Conservation (phyloP, 2,797 vertebrate genomes). For the Australoheros facetus region DNA sequence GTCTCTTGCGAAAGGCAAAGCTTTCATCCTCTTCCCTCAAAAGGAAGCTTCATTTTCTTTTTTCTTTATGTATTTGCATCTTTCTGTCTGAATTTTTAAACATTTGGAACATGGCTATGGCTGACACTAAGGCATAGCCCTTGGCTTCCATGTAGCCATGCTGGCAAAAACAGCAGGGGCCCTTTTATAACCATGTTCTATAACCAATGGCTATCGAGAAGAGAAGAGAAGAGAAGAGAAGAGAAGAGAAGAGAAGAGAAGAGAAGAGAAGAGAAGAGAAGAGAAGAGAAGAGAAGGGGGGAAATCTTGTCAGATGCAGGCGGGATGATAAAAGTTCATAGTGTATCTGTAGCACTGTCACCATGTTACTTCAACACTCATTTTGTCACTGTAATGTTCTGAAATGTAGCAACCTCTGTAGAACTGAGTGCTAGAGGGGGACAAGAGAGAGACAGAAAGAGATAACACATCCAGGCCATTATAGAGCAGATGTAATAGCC, state of each 20-base stretch:
- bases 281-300: background rate
- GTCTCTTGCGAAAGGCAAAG: slow-evolving; percentile 30
- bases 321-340: slow-evolving; percentile 36
- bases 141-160: slow-evolving; percentile 42
- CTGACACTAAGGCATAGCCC: slow-evolving; percentile 32
- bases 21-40: slow-evolving; percentile 54
- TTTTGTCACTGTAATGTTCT: slow-evolving; percentile 43
- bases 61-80: slow-evolving; percentile 42
- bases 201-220: background rate
- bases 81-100: slow-evolving; percentile 25
- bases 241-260: too few species aligned
- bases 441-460: slow-evolving; percentile 19
- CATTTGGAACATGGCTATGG: slow-evolving; percentile 22
- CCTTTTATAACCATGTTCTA: background rate
- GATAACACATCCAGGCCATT: slow-evolving; percentile 30
- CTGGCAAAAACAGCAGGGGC: slow-evolving; percentile 12
- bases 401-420: slow-evolving; percentile 46
- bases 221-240: background rate
- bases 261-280: too few species aligned
- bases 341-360: slow-evolving; percentile 25
- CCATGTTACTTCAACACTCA: slow-evolving; percentile 20
- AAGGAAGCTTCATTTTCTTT: slow-evolving; percentile 23
- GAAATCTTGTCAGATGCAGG: slow-evolving; percentile 12
- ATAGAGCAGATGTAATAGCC: slow-evolving; percentile 33
- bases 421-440: slow-evolving; percentile 17